Conservation (phyloP, 2,888 invertebrate species). For the Linyphia triangularis region DNA sequence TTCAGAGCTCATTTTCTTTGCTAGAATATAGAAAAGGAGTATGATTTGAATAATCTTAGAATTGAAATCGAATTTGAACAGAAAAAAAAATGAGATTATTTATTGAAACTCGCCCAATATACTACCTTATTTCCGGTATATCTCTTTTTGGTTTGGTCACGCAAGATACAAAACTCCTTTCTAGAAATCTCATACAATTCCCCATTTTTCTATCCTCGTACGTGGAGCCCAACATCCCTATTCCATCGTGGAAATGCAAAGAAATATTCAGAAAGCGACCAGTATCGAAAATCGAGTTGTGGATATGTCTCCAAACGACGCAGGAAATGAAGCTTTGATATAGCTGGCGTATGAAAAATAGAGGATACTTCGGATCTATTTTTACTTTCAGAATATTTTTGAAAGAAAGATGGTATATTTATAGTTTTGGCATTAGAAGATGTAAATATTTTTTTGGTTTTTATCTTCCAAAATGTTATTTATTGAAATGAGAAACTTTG, state of each 20-base stretch:
- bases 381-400: conserved; percentile 35
- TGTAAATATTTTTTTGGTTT: background rate
- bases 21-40: too few species aligned
- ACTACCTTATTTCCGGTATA: too few species aligned
- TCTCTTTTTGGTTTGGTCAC: background rate
- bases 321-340: background rate
- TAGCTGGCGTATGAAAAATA: conserved; percentile 15
- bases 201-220: conserved; percentile 58
- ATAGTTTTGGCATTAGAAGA: conserved; percentile 20
- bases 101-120: too few species aligned
- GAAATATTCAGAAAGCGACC: conserved; percentile 35
- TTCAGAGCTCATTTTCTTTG: too few species aligned
- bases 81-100: too few species aligned
- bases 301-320: conserved; percentile 21
- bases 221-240: conserved; percentile 55
- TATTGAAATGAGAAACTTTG: conserved; percentile 11
- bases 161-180: conserved; percentile 21
- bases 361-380: background rate
- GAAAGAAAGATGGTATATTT: conserved; percentile 2
- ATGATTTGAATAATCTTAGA: too few species aligned
- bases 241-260: conserved; percentile 39
- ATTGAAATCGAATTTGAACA: too few species aligned
- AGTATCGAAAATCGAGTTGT: conserved; percentile 61
- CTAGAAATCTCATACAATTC: conserved; percentile 30
- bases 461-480: background rate